Percentiles rank a stretch among this genome's conserved stretches.
phyloP scores from a whole-genome alignment of 2,888 invertebrate genomes.

The Terebella lapidaria region DNA sequence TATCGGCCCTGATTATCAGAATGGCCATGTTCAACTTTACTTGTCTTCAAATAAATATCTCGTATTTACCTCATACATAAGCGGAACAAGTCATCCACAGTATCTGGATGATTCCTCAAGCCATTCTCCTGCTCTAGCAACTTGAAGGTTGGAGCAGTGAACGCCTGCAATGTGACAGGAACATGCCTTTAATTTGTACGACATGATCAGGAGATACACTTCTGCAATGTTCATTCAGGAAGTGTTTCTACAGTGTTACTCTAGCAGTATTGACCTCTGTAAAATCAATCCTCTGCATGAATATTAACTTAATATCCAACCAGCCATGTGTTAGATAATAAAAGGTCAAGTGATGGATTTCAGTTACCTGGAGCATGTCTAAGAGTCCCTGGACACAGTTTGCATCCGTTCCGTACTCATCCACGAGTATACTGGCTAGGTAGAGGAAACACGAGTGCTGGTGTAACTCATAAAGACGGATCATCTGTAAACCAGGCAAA shows the following conservation, averaged over 20 bases:
- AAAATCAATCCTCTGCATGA: no score
- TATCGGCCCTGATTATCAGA: no score
- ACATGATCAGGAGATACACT: no score
- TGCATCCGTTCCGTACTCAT: constrained; percentile 73
- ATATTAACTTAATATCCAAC: no score
- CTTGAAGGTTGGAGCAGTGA: constrained; percentile 56
- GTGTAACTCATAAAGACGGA: constrained; percentile 67
- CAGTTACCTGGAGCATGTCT: constrained; percentile 78
- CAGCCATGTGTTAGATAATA: no score
- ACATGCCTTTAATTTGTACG: no score
- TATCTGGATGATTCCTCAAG: constrained; percentile 88
- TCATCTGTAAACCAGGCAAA: constrained; percentile 63
- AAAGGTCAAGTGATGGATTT: no score
- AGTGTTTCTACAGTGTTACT: no score
- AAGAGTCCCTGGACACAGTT: constrained; percentile 75
- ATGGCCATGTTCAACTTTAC: no score
- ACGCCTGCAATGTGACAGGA: constrained; percentile 64
- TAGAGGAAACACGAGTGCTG: constrained; percentile 85
- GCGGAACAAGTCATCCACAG: constrained; percentile 93
- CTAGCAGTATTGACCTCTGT: no score
- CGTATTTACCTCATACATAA: constrained; percentile 66
- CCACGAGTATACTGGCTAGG: constrained; percentile 79
- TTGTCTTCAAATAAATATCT: no score
- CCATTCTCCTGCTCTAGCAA: constrained; percentile 75
- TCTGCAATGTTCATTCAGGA: no score